These are phyloP conservation scores for Microcebus ravelobensis DNA, from an alignment of 2,113 vertebrate species.

Conservation along the genomic window DNA sequence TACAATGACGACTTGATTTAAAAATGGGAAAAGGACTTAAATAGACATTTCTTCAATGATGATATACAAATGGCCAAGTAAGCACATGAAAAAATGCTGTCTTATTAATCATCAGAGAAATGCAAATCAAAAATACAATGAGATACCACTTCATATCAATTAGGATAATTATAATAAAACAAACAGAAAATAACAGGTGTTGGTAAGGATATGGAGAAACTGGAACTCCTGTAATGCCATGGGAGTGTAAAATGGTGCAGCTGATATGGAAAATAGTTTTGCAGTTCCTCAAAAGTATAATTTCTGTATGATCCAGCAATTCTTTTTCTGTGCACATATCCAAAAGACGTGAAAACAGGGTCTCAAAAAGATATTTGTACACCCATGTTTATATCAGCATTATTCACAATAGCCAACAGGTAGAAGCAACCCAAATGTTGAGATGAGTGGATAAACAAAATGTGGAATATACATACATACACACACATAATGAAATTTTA, in stretches of 20 bases:
- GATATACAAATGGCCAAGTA: background rate
- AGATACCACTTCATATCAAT: background rate
- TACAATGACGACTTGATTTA: background rate
- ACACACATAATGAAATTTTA: background rate
- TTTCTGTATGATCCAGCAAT: background rate
- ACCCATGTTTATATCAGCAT: background rate
- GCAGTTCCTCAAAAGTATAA: background rate
- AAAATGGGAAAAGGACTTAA: background rate
- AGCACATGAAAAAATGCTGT: background rate
- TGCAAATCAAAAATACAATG: background rate
- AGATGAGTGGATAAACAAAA: background rate
- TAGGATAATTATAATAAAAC: background rate
- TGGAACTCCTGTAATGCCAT: background rate
- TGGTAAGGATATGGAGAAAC: background rate
- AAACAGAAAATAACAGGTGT: background rate
- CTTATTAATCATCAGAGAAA: background rate
- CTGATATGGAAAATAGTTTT: background rate
- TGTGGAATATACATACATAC: fast-evolving
- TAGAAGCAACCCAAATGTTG: background rate
- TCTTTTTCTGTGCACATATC: background rate
- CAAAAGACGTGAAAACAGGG: background rate
- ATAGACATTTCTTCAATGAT: background rate
- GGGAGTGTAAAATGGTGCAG: background rate
- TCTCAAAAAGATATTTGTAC: background rate
- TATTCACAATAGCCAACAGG: background rate